Conservation (phyloP, 2,888 invertebrate genomes). For the Drosophila eohydei region DNA sequence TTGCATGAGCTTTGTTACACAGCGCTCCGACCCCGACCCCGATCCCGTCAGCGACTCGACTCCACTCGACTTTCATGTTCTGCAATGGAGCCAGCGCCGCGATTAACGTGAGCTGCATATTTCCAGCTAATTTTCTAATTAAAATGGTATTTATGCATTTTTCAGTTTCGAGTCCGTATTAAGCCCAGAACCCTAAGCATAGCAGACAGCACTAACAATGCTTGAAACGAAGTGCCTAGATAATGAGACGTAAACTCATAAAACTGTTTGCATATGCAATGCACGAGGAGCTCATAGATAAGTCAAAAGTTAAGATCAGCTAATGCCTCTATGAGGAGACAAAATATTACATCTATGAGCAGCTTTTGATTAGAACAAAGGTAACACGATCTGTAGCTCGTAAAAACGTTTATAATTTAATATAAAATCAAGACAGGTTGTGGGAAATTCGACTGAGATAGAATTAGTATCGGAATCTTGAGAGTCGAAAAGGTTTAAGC, state of each 20-base stretch:
- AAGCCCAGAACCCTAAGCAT: constrained; percentile 46
- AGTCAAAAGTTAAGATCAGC: constrained; percentile 2
- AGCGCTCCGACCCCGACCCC: background rate
- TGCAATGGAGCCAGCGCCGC: constrained; percentile 58
- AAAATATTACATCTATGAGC: background rate
- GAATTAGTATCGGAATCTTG: background rate
- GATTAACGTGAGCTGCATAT: constrained; percentile 85
- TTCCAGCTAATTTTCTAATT: constrained; percentile 85
- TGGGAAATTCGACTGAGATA: background rate
- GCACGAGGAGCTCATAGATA: background rate
- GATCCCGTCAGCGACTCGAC: constrained; percentile 3
- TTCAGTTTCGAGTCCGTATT: constrained; percentile 71
- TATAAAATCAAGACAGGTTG: background rate
- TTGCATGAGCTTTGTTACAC: constrained; percentile 69
- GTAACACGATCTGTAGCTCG: no score
- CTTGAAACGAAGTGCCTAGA: constrained; percentile 7
- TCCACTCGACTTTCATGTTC: constrained; percentile 56
- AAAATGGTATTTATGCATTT: constrained; percentile 85
- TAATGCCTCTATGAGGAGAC: background rate
- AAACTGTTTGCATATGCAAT: constrained; percentile 30
- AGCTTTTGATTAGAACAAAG: no score
- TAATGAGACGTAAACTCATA: constrained; percentile 5
- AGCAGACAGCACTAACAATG: constrained; percentile 15
- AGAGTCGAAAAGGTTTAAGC: background rate
- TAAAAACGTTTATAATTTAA: background rate